These are phyloP conservation scores for Hemicrepidius hirtus DNA, from an alignment of 2,888 invertebrate genomes.

Conservation along the genomic window DNA sequence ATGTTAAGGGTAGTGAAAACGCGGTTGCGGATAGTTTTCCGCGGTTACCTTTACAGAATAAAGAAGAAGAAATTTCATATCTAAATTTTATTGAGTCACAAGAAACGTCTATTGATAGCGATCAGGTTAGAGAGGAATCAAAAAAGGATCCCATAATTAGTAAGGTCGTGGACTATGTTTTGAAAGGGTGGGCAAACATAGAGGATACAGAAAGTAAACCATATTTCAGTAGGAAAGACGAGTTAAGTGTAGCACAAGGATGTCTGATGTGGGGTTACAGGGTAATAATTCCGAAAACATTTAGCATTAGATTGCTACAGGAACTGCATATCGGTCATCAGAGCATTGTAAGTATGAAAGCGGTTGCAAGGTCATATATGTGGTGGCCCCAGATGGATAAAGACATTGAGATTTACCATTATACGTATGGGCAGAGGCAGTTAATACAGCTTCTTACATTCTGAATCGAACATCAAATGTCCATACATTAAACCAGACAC, in stretches of 20 bases:
- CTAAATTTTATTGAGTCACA: neutral
- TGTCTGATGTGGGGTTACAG: neutral
- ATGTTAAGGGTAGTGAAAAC: neutral
- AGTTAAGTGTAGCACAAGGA: neutral
- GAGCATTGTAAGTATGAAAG: too few relatives aligned
- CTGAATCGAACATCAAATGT: too few relatives aligned
- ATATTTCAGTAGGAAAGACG: neutral
- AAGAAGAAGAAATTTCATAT: neutral
- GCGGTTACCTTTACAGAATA: neutral
- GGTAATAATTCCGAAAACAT: neutral
- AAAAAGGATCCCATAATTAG: neutral
- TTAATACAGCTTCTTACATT: too few relatives aligned
- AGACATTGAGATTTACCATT: too few relatives aligned
- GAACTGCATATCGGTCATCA: neutral
- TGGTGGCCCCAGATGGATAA: too few relatives aligned
- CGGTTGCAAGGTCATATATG: too few relatives aligned
- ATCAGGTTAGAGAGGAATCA: neutral
- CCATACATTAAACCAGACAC: too few relatives aligned
- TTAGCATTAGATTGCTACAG: neutral
- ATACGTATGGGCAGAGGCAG: too few relatives aligned
- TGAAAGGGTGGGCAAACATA: neutral
- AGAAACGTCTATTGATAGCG: neutral
- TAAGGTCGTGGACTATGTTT: neutral
- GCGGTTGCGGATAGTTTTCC: neutral
- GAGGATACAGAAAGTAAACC: neutral